phyloP scores from a whole-genome alignment of 2,888 invertebrate genomes.

The Heliconius aoede region DNA sequence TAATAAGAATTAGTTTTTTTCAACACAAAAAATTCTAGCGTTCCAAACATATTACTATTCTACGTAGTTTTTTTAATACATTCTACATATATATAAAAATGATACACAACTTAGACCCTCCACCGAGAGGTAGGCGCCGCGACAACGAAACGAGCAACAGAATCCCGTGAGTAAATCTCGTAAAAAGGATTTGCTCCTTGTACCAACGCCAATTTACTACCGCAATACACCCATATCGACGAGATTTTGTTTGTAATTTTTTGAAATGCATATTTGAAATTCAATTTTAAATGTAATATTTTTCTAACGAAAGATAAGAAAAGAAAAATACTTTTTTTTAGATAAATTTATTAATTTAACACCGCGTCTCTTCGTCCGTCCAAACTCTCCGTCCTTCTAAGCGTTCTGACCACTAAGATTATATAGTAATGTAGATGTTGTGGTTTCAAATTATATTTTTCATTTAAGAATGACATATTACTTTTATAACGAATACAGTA shows the following conservation, averaged over 20 bases:
- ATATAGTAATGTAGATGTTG: neutral
- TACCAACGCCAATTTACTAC: constrained; percentile 76
- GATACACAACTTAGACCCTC: constrained; percentile 38
- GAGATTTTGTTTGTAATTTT: constrained; percentile 38
- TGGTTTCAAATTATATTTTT: neutral
- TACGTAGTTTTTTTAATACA: neutral
- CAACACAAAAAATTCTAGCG: too few relatives aligned
- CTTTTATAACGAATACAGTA: too few relatives aligned
- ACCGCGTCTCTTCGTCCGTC: neutral
- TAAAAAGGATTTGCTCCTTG: constrained; percentile 78
- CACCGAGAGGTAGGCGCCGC: constrained; percentile 59
- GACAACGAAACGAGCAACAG: constrained; percentile 62
- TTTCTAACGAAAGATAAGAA: too few relatives aligned
- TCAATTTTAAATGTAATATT: neutral
- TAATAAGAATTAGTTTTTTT: too few relatives aligned
- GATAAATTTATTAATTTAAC: too few relatives aligned
- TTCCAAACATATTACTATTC: neutral
- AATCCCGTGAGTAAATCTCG: constrained; percentile 78
- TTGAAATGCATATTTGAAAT: constrained; percentile 39
- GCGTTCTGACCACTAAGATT: neutral
- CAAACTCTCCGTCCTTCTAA: too few relatives aligned
- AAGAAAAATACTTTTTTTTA: too few relatives aligned
- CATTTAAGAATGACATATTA: neutral
- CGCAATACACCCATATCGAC: constrained; percentile 55
- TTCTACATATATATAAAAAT: neutral